A percentile compares a stretch with the other conserved stretches of the same genome.
phyloP scores from a whole-genome alignment of 2,113 vertebrate species.

The Microcebus griseorufus region DNA sequence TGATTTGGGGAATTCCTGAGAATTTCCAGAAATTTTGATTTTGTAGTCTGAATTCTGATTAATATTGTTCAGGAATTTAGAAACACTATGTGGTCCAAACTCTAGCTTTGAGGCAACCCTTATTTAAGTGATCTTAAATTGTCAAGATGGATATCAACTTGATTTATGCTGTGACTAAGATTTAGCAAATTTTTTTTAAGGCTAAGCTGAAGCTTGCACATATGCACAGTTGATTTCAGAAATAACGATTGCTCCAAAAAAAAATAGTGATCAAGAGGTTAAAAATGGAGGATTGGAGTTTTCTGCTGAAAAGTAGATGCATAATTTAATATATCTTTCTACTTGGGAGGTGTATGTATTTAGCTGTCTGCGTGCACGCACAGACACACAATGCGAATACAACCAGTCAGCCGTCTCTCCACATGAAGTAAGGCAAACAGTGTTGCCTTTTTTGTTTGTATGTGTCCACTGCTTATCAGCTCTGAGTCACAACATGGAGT shows the following conservation, averaged over 20 bases:
- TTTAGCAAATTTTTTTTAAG: conserved; percentile 29
- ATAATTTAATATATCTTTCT: not conserved
- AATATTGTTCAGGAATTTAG: not conserved
- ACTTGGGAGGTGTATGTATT: not conserved
- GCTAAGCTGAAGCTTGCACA: not conserved
- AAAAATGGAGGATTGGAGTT: not conserved
- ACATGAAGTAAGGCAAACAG: not conserved
- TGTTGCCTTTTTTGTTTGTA: not conserved
- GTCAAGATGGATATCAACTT: not conserved
- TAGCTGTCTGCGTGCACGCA: not conserved
- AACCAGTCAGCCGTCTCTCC: not conserved
- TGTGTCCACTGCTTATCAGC: conserved; percentile 35
- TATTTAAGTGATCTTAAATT: not conserved
- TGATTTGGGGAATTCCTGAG: not conserved
- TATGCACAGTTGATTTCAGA: not conserved
- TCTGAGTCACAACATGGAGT: conserved; percentile 48
- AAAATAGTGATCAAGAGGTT: not conserved
- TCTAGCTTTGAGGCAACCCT: not conserved
- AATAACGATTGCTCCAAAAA: not conserved
- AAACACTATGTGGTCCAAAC: not conserved
- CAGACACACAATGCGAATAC: not conserved
- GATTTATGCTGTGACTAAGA: not conserved
- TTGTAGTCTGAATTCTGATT: not conserved
- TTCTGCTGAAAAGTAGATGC: not conserved
- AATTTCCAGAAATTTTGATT: conserved; percentile 14